Percentiles rank a stretch among this genome's conserved stretches.
Evolutionary conservation across 1,140 invertebrate genomes (phyloP).

Genomic region (Solenopsis fugax): DNA sequence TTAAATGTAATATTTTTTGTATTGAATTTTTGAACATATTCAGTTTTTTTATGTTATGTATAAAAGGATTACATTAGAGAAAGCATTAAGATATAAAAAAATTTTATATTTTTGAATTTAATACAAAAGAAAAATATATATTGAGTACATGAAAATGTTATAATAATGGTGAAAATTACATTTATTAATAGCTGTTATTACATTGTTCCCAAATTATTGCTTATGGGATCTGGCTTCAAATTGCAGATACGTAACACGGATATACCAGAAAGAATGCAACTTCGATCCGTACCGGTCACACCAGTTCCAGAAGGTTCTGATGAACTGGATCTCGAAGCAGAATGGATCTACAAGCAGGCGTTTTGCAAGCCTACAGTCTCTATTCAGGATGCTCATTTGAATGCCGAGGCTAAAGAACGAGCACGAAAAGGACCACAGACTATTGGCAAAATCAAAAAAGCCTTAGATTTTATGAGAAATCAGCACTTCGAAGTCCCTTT

Average conservation of each 20-base stretch:
- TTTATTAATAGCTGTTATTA: not conserved
- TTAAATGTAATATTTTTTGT: too few species aligned
- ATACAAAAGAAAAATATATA: conserved; percentile 4
- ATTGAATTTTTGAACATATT: not conserved
- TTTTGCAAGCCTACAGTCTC: conserved; percentile 95
- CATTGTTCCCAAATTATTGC: not conserved
- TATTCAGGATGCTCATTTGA: conserved; percentile 89
- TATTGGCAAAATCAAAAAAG: conserved; percentile 96
- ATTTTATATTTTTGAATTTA: not conserved
- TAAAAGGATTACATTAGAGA: not conserved
- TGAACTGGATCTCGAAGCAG: conserved; percentile 97
- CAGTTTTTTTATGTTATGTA: not conserved
- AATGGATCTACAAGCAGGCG: conserved; percentile 99
- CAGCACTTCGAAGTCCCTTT: conserved; percentile 98
- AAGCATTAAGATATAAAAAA: not conserved
- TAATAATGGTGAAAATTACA: not conserved
- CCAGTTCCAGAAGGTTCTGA: conserved; percentile 93
- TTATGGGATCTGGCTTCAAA: conserved; percentile 12
- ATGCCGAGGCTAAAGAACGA: conserved; percentile 87
- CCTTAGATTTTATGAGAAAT: conserved; percentile 98
- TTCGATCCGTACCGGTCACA: conserved; percentile 95
- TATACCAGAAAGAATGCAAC: conserved; percentile 96
- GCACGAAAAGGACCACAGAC: conserved; percentile 89
- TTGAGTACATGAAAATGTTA: not conserved
- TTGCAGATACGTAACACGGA: conserved; percentile 93